Evolutionary conservation across 1,140 invertebrate genomes (phyloP), one percentile per base, ranked within the genome.

Genomic region (Aporrectodea caliginosa): DNA sequence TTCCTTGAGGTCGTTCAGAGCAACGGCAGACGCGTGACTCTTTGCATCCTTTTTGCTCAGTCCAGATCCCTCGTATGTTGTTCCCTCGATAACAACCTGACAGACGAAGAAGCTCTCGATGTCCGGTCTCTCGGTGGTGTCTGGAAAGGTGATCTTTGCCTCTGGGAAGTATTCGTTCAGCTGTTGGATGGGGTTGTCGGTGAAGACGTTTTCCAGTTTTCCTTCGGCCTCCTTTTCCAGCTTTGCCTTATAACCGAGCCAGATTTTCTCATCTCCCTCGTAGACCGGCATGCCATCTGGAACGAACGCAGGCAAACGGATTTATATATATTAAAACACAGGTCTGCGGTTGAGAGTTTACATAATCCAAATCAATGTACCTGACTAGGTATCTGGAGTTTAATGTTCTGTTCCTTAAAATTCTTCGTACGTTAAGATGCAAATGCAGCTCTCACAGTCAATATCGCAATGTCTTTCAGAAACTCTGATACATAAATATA

Each of bases 261-360:
- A 76, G 14, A 76, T 35, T 76, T 76, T 32, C 34, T 76, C 75
- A 27, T 76, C 75, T 2, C 75, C 75, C 35, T 76, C 75, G 27
- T 76, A 76, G 12, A 76, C 33, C 0, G 75, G 75, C 75, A 76
- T 76, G 33, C 75, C 75, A 58, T 76, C 75, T 76, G 31, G 6
- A 76, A 32, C 22, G 16, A 43, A 68, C 33, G 43, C 34, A n/a
- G 31, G 1, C 29, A 43, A 75, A 58, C 33, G 35, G 2, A 32
- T 68, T 74, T 14, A 74, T 2, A 14, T 12, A 16, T 32, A 33
- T 34, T 0, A 0, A 22, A 16, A 0, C 30, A 14, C 27, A n/a
- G n/a, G n/a, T n/a, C n/a, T n/a, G n/a, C n/a, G n/a, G n/a, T n/a
- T n/a, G n/a, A n/a, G n/a, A n/a, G n/a, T n/a, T n/a, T n/a, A n/a